Evolutionary conservation across 2,797 vertebrate species (phyloP).

Genomic region (Allobates femoralis): DNA sequence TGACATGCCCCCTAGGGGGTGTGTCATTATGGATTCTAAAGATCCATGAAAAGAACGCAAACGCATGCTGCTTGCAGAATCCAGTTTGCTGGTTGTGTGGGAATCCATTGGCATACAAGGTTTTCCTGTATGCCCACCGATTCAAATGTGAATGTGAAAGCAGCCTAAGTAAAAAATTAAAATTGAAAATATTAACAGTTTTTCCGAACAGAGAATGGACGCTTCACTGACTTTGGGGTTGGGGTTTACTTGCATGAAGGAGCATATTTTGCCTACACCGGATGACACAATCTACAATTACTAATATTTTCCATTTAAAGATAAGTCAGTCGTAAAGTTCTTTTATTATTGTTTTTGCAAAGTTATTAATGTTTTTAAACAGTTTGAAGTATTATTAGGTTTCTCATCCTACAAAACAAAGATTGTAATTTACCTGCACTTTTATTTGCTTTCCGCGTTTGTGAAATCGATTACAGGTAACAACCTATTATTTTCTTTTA

Average conservation of each 20-base stretch:
- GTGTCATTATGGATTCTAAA: too few species aligned
- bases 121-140: too few species aligned
- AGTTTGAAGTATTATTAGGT: neutral
- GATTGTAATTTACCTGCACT: too few species aligned
- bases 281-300: neutral
- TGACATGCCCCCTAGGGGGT: too few species aligned
- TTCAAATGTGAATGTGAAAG: too few species aligned
- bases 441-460: too few species aligned
- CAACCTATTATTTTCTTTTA: neutral
- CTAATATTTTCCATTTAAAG: slow-evolving; percentile 1
- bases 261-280: neutral
- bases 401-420: neutral
- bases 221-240: neutral
- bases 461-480: neutral
- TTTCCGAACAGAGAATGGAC: neutral
- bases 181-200: neutral
- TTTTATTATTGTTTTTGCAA: neutral
- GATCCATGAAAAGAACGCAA: too few species aligned
- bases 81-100: too few species aligned
- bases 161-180: too few species aligned
- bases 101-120: too few species aligned
- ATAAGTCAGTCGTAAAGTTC: neutral
- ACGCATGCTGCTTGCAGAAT: too few species aligned
- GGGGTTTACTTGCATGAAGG: neutral
- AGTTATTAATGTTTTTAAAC: neutral